Evolutionary conservation across 2,888 invertebrate species (phyloP), one percentile per base, ranked within the genome.

Genomic region (Hirtodrosophila confusa): DNA sequence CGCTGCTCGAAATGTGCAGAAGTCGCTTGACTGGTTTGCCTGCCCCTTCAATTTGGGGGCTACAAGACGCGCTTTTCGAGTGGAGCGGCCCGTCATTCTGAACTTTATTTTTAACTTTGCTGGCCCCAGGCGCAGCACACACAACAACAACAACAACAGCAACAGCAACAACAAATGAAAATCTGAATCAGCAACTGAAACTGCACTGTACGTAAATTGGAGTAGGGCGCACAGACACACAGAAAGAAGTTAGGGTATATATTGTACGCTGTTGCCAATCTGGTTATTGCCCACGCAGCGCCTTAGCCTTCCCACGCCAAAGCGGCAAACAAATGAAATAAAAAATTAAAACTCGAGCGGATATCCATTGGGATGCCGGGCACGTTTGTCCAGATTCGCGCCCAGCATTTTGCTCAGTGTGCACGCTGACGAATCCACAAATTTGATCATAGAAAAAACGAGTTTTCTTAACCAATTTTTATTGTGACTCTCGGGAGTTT

Each of bases 1-100:
- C 76, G 72, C 88, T 86, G 89, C 80, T 80, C 71, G 51, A 84
- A 88, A 88, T 80, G 72, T 84, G 78, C 88, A 89, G 89, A 82
- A 89, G 89, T 88, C 73, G 77, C 55, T 78, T 64, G 86, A 75
- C 83, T 69, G 83, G 83, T 88, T 71, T 73, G 31, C 47, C 41
- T 58, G 44, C 75, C 68, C 67, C 62, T 70, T 78, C 62, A 69
- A 69, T 71, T 77, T 71, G 27, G 31, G 45, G 71, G 68, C 45
- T 51, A 55, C 37, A 61, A 73, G 63, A 49, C 55, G 62, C 67
- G 63, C 55, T 40, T 69, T 71, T 27, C 27, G 27, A 8, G 17
- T 17, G 17, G 55, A 58, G 54, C 54, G 57, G 61, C 54, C 54
- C 58, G 44, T 58, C 45, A 75, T 64, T 53, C 67, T 74, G 54